phyloP scores from a whole-genome alignment of 2,113 vertebrate genomes.

The Genyomyrus donnyi region DNA sequence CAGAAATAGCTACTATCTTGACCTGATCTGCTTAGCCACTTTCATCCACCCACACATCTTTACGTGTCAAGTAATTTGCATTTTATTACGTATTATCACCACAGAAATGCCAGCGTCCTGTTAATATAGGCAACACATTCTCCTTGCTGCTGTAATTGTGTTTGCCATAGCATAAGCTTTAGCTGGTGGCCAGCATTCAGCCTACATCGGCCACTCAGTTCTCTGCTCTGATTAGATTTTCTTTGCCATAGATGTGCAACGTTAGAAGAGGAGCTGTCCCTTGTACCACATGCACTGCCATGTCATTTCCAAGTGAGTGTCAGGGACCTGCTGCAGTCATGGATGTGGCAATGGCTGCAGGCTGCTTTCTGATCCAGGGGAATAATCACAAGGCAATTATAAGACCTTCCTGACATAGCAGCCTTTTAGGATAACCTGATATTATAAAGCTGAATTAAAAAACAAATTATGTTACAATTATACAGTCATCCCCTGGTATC shows the following conservation, averaged over 20 bases:
- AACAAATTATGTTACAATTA: background rate
- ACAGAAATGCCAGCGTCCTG: background rate
- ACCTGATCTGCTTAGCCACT: background rate
- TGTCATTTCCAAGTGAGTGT: background rate
- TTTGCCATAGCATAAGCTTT: background rate
- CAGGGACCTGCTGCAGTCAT: background rate
- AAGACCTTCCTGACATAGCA: background rate
- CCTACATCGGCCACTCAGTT: background rate
- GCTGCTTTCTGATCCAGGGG: background rate
- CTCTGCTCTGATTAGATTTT: background rate
- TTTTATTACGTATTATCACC: background rate
- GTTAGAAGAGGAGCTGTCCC: background rate
- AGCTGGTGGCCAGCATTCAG: background rate
- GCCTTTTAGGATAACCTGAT: background rate
- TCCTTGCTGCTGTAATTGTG: background rate
- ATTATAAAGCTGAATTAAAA: background rate
- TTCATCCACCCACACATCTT: background rate
- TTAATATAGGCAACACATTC: background rate
- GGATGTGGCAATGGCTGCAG: background rate
- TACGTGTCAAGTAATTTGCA: background rate
- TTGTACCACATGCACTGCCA: background rate
- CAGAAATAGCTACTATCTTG: background rate
- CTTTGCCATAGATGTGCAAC: background rate
- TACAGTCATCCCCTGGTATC: background rate
- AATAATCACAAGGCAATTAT: background rate